Evolutionary conservation across 1,140 invertebrate genomes (phyloP).

Genomic region (Chironomus striatipennis): DNA sequence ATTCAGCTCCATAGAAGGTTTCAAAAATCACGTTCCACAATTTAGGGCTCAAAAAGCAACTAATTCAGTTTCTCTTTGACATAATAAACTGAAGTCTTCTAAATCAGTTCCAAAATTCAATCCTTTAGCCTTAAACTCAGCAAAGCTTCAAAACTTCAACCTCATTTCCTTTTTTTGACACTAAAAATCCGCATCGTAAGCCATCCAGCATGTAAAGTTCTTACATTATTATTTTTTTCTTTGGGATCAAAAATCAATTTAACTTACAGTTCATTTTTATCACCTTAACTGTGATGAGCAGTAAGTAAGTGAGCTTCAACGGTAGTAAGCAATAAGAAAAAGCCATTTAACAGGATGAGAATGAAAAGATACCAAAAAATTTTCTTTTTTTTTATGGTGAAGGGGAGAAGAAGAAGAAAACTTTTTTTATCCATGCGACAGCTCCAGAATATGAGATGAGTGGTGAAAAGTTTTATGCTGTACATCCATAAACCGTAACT

Average conservation of each 20-base stretch:
- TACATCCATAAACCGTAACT: not conserved
- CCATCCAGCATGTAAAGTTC: not conserved
- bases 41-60: no score
- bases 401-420: not conserved
- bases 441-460: slow-evolving; percentile 3
- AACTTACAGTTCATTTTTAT: slow-evolving; percentile 21
- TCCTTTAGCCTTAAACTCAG: no score
- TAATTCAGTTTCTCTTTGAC: no score
- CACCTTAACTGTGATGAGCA: not conserved
- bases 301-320: not conserved
- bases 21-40: no score
- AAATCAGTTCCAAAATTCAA: no score
- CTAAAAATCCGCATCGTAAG: not conserved
- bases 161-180: not conserved
- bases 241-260: slow-evolving; percentile 22
- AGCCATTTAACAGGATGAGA: not conserved
- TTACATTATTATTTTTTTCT: not conserved
- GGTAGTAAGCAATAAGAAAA: not conserved
- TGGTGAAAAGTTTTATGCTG: not conserved
- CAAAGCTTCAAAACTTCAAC: not conserved
- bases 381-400: not conserved
- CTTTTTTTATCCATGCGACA: not conserved
- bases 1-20: no score
- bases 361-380: not conserved
- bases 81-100: no score